Percentiles rank a stretch among this genome's conserved stretches.
These are phyloP conservation scores for Zaprionus africanus DNA, from an alignment of 1,140 invertebrate species.

Conservation along the genomic window DNA sequence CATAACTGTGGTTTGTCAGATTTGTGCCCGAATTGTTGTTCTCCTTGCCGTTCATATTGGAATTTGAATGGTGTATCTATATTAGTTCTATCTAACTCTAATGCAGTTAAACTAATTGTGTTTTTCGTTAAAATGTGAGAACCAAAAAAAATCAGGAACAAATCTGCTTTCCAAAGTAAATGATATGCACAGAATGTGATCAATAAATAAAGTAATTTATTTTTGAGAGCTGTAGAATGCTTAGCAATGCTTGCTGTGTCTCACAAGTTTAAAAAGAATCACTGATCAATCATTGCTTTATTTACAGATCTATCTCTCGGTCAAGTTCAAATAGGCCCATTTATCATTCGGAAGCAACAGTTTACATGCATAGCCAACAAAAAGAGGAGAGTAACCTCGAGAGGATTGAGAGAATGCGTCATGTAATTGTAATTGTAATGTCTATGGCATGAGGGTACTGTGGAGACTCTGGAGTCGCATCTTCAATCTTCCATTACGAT, in stretches of 20 bases:
- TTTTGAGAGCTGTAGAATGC: neutral
- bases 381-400: conserved; percentile 1
- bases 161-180: conserved; percentile 27
- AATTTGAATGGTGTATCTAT: conserved; percentile 19
- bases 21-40: conserved; percentile 8
- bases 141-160: conserved; percentile 41
- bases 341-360: conserved; percentile 35
- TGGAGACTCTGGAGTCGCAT: conserved; percentile 7
- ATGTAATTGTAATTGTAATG: conserved; percentile 17
- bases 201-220: neutral
- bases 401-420: neutral
- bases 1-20: conserved; percentile 13
- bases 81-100: neutral
- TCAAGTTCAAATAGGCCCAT: conserved; percentile 6
- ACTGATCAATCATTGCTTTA: neutral
- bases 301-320: neutral
- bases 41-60: conserved; percentile 39
- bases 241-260: conserved; percentile 31
- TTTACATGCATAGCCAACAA: conserved; percentile 3
- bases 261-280: neutral
- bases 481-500: conserved; percentile 49
- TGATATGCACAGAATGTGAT: conserved; percentile 2
- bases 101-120: conserved; percentile 13
- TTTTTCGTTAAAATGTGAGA: conserved; percentile 35
- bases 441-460: conserved; percentile 9